Evolutionary conservation across 2,797 vertebrate genomes (phyloP).

Genomic region (Gila robusta): DNA sequence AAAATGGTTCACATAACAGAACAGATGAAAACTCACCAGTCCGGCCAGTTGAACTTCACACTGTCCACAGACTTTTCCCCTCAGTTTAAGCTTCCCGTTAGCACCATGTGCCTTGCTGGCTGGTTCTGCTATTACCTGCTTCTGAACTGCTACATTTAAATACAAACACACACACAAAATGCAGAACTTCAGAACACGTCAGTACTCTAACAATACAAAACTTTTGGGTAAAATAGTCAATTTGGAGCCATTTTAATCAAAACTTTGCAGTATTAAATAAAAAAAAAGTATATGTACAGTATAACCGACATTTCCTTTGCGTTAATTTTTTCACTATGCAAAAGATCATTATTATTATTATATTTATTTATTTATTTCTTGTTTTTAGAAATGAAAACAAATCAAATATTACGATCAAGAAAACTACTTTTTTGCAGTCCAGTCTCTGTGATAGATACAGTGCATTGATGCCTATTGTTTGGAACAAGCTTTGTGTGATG

Average conservation of each 20-base stretch:
- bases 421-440: not conserved
- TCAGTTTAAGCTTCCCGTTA: conserved; percentile 72
- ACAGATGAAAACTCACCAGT: conserved; percentile 75
- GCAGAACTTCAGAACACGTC: not conserved
- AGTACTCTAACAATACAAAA: not conserved
- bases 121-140: conserved; percentile 55
- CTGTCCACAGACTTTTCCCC: conserved; percentile 75
- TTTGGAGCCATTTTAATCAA: not conserved
- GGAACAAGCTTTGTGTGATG: not conserved
- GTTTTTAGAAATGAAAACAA: not conserved
- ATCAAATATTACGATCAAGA: not conserved
- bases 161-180: conserved; percentile 36
- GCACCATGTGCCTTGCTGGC: conserved; percentile 6
- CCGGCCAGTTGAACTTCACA: conserved; percentile 80
- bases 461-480: not conserved
- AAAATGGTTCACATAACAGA: not conserved
- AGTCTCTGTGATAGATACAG: not conserved
- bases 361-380: not conserved
- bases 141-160: conserved; percentile 62
- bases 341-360: not conserved
- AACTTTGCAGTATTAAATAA: not conserved
- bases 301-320: not conserved
- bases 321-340: not conserved
- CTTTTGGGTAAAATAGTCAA: not conserved
- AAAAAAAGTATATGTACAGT: not conserved